Conservation (phyloP, 2,113 vertebrate species). For the Anhinga anhinga region DNA sequence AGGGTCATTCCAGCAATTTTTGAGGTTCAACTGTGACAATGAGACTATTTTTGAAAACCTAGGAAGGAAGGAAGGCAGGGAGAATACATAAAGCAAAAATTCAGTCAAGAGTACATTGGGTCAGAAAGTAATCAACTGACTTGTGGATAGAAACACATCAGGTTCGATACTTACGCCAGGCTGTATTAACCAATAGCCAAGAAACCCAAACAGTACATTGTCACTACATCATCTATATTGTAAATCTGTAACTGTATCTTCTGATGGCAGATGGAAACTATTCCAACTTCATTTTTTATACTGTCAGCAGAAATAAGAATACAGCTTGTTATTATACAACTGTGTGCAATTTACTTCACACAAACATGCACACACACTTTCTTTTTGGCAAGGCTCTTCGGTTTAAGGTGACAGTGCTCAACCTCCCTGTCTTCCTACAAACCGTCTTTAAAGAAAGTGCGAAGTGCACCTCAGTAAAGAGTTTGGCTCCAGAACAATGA, state of each 20-base stretch:
- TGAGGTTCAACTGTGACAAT: background rate
- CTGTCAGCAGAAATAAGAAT: background rate
- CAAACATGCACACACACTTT: background rate
- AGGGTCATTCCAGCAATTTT: background rate
- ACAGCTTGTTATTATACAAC: background rate
- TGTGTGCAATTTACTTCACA: background rate
- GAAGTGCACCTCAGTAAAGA: background rate
- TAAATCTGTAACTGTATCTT: background rate
- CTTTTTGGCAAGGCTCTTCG: background rate
- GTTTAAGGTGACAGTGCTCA: background rate
- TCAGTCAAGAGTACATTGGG: background rate
- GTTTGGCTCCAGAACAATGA: background rate
- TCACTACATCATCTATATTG: background rate
- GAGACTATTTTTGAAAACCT: background rate
- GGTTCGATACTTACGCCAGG: background rate
- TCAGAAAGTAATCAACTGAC: background rate
- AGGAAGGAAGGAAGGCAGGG: background rate
- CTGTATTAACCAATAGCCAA: background rate
- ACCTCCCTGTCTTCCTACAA: background rate
- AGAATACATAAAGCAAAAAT: background rate
- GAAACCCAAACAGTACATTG: background rate
- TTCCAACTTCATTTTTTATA: background rate
- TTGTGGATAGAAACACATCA: background rate
- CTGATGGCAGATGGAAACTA: background rate
- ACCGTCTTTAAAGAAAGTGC: background rate